Conservation (phyloP, 2,888 invertebrate species). For the Ophion obscuratus region DNA sequence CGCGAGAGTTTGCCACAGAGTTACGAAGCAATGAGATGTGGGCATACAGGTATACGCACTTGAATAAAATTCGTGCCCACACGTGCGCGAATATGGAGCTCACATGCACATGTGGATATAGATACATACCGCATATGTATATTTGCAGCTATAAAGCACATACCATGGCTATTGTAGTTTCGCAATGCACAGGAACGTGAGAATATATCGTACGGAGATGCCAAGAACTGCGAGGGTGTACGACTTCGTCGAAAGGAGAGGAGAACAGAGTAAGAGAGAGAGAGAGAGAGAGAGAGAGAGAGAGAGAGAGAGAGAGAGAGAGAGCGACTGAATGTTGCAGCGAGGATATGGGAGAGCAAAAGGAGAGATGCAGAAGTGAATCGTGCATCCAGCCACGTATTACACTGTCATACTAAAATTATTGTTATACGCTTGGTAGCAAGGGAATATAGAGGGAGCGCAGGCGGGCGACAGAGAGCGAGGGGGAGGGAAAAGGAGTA, state of each 20-base stretch:
- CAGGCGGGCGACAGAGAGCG: not conserved
- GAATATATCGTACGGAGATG: constrained; percentile 40
- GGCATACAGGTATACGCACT: constrained; percentile 15
- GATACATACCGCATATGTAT: not conserved
- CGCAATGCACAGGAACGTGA: constrained; percentile 17
- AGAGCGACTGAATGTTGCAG: constrained; percentile 4
- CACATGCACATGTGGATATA: constrained; percentile 2
- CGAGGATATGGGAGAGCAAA: constrained; percentile 11
- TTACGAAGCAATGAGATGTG: constrained; percentile 38
- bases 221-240: constrained; percentile 5
- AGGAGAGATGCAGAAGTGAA: constrained; percentile 52
- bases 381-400: constrained; percentile 54
- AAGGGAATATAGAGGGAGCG: constrained; percentile 10
- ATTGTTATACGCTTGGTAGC: constrained; percentile 58
- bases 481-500: not conserved
- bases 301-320: constrained; percentile 6
- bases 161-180: constrained; percentile 6
- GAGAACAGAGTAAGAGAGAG: too few relatives aligned
- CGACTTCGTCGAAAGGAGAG: not conserved
- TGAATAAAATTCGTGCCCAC: constrained; percentile 48
- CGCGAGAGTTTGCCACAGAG: constrained; percentile 25
- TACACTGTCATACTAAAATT: constrained; percentile 58
- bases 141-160: constrained; percentile 8
- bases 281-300: too few relatives aligned
- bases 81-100: constrained; percentile 9